phyloP scores from a whole-genome alignment of 2,113 vertebrate genomes.

The Nibea albiflora region DNA sequence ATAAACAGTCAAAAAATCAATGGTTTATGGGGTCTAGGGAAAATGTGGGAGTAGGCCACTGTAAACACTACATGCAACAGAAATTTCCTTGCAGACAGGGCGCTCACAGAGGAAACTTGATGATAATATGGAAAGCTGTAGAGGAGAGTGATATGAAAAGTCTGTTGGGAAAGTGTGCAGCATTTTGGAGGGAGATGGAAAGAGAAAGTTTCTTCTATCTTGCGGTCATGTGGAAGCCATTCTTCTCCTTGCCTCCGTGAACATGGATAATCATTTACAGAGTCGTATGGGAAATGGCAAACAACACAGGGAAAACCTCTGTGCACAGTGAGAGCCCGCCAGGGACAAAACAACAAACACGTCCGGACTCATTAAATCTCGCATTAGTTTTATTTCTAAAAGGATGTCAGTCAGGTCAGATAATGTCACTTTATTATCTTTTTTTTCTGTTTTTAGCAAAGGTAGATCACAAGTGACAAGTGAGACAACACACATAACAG shows the following conservation, averaged over 20 bases:
- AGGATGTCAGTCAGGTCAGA: not conserved
- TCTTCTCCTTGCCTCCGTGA: constrained; percentile 47
- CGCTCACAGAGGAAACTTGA: not conserved
- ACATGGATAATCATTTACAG: constrained; percentile 64
- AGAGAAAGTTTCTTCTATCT: constrained; percentile 25
- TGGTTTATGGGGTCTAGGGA: not conserved
- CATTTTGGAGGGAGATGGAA: constrained; percentile 11
- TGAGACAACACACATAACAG: too few species aligned
- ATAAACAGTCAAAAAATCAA: not conserved
- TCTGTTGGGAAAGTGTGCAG: not conserved
- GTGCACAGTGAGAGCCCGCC: constrained; percentile 3
- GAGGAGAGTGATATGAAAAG: not conserved
- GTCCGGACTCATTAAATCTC: constrained; percentile 33
- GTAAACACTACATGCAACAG: not conserved
- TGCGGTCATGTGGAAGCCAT: constrained; percentile 51
- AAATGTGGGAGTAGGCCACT: not conserved
- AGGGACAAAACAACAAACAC: constrained; percentile 40
- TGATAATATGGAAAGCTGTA: constrained; percentile 29
- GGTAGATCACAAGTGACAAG: not conserved
- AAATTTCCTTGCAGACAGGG: not conserved
- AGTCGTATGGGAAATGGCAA: constrained; percentile 34
- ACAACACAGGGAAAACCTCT: constrained; percentile 23
- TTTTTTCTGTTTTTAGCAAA: not conserved
- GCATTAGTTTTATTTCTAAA: constrained; percentile 19
- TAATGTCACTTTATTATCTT: not conserved